phyloP scores from a whole-genome alignment of 2,888 invertebrate genomes.

The Lasioglossum lativentre region DNA sequence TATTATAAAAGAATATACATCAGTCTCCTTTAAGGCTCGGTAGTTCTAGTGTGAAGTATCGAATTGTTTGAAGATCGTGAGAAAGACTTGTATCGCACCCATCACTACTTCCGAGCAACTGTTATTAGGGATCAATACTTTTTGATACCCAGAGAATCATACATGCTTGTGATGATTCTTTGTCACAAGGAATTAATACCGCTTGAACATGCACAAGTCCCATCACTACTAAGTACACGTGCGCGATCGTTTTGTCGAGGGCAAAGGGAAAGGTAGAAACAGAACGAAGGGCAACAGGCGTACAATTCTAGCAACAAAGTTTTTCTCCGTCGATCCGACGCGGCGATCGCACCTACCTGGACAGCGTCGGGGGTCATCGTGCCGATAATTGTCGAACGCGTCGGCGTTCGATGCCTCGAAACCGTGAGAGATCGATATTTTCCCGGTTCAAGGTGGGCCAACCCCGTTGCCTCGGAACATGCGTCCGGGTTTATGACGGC shows the following conservation, averaged over 20 bases:
- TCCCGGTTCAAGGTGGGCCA: neutral
- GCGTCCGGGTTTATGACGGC: conserved; percentile 18
- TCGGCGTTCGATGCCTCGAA: neutral
- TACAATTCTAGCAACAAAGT: conserved; percentile 25
- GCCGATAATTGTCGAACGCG: conserved; percentile 1
- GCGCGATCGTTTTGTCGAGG: neutral
- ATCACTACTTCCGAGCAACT: no score
- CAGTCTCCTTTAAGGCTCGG: no score
- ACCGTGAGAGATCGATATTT: conserved; percentile 12
- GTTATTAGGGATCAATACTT: no score
- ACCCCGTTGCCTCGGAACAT: neutral
- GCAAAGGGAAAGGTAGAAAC: neutral
- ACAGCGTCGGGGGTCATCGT: neutral
- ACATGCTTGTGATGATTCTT: no score
- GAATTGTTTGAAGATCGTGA: no score
- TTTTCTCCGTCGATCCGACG: conserved; percentile 1
- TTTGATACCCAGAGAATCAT: no score
- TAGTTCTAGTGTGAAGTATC: no score
- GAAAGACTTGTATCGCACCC: no score
- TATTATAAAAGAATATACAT: no score
- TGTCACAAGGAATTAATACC: no score
- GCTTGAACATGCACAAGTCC: no score
- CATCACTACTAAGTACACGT: no score
- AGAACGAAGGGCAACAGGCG: neutral
- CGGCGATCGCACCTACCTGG: conserved; percentile 44